Conservation (phyloP, 1,140 invertebrate genomes). For the Drosophila yakuba region DNA sequence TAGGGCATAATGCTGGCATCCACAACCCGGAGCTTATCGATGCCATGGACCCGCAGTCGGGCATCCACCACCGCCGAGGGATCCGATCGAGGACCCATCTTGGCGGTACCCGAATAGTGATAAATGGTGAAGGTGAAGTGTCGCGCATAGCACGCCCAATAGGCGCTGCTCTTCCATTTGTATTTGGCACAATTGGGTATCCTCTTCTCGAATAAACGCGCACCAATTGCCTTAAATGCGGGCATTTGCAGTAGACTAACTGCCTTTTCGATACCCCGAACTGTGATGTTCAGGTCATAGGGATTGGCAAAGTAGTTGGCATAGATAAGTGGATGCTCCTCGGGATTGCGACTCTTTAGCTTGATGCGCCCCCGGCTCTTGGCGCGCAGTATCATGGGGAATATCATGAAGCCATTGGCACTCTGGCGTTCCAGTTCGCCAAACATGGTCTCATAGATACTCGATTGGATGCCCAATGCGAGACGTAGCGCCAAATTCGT, state of each 20-base stretch:
- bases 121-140: constrained; percentile 91
- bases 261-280: constrained; percentile 87
- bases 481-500: constrained; percentile 85
- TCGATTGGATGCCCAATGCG: constrained; percentile 86
- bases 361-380: constrained; percentile 90
- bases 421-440: constrained; percentile 86
- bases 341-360: constrained; percentile 89
- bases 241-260: constrained; percentile 87
- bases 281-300: constrained; percentile 88
- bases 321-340: constrained; percentile 90
- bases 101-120: constrained; percentile 93
- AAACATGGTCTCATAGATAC: constrained; percentile 86
- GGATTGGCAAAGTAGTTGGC: constrained; percentile 90
- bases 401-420: constrained; percentile 87
- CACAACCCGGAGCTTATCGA: constrained; percentile 88
- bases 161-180: constrained; percentile 87
- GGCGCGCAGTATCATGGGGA: constrained; percentile 90
- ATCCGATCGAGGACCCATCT: constrained; percentile 91
- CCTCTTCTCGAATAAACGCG: constrained; percentile 86
- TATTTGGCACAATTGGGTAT: constrained; percentile 88
- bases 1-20: constrained; percentile 90
- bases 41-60: constrained; percentile 88
- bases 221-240: constrained; percentile 86
- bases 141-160: constrained; percentile 90
- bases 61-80: constrained; percentile 89